Evolutionary conservation across 2,888 invertebrate genomes (phyloP).

Genomic region (Cerastoderma edule): DNA sequence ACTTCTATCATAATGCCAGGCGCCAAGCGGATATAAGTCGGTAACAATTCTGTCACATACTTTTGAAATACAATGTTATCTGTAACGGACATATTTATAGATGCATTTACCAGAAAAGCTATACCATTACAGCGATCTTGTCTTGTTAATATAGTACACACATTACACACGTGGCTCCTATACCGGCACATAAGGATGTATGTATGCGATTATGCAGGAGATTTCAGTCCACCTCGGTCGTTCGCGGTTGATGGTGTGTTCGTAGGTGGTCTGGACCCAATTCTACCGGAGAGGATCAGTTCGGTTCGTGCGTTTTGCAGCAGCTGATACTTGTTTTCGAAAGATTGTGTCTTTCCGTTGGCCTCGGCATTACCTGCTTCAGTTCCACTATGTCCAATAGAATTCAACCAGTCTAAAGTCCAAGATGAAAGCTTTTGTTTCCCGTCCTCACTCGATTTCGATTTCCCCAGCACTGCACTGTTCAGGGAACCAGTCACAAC

Average conservation of each 20-base stretch:
- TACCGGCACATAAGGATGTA: too few relatives aligned
- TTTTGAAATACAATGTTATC: too few relatives aligned
- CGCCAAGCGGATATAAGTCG: too few relatives aligned
- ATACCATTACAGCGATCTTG: too few relatives aligned
- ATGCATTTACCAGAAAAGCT: too few relatives aligned
- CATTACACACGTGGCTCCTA: too few relatives aligned
- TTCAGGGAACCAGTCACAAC: neutral
- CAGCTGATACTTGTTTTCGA: neutral
- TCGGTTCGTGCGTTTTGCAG: neutral
- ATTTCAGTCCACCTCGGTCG: constrained; percentile 1
- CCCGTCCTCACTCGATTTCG: neutral
- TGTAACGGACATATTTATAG: too few relatives aligned
- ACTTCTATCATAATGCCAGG: too few relatives aligned
- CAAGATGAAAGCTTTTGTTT: constrained; percentile 17
- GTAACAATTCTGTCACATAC: too few relatives aligned
- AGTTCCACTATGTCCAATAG: neutral
- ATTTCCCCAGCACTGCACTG: neutral
- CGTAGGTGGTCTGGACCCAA: constrained; percentile 4
- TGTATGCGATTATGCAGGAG: too few relatives aligned
- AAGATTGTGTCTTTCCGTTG: neutral
- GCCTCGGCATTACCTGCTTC: neutral
- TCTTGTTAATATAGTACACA: too few relatives aligned
- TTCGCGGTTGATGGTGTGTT: constrained; percentile 24
- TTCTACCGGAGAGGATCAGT: neutral
- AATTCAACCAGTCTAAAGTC: constrained; percentile 36